A percentile compares a stretch with the other conserved stretches of the same genome.
Evolutionary conservation across 2,888 invertebrate genomes (phyloP).

Genomic region (Tupiocoris notatus): DNA sequence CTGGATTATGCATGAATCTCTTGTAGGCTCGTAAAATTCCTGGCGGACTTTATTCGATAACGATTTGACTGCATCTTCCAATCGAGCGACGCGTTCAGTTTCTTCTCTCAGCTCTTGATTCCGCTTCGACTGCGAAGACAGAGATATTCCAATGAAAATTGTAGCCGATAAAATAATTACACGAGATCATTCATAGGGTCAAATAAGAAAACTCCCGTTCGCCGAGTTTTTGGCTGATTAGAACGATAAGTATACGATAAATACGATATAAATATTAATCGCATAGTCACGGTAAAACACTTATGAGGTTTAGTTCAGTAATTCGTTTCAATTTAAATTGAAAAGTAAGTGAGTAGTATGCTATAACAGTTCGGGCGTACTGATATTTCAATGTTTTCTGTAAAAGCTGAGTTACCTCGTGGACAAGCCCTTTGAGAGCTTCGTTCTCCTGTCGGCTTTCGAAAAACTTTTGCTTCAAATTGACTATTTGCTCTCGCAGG

Average conservation of each 20-base stretch:
- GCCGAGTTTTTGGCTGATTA: no score
- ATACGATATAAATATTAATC: no score
- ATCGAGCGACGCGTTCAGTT: slow-evolving; percentile 15
- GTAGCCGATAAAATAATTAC: no score
- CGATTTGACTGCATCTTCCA: slow-evolving; percentile 24
- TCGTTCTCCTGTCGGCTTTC: slow-evolving; percentile 30
- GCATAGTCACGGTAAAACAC: no score
- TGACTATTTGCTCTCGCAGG: slow-evolving; percentile 26
- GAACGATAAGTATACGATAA: no score
- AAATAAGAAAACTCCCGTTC: no score
- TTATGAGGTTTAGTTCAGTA: no score
- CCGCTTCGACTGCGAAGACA: neutral
- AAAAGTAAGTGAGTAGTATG: no score
- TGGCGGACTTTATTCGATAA: slow-evolving; percentile 9
- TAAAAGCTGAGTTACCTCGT: slow-evolving; percentile 14
- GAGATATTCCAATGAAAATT: neutral
- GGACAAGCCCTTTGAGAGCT: slow-evolving; percentile 14
- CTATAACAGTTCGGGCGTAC: no score
- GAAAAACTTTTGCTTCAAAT: slow-evolving; percentile 27
- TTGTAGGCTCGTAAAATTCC: slow-evolving; percentile 11
- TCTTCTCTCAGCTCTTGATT: slow-evolving; percentile 20
- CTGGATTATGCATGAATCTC: slow-evolving; percentile 22
- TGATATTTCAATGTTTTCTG: no score
- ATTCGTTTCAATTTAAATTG: no score
- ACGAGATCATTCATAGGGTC: no score